Conservation (phyloP, 1,140 invertebrate species). For the Drosophila ercepeae region DNA sequence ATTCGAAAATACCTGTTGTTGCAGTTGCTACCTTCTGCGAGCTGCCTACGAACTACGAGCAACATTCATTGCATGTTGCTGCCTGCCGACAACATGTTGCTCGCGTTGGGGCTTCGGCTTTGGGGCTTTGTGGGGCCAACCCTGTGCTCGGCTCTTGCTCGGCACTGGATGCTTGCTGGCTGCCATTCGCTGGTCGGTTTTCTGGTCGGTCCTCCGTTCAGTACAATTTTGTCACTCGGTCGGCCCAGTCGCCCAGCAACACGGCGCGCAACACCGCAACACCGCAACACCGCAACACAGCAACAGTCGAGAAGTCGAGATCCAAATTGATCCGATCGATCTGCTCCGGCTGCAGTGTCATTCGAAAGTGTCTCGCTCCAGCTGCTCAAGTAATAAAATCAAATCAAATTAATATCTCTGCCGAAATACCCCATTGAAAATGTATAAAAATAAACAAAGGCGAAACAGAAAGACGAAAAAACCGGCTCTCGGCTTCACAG, state of each 20-base stretch:
- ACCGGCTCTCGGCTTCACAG: conserved; percentile 29
- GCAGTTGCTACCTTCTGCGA: conserved; percentile 41
- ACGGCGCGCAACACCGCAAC: conserved; percentile 59
- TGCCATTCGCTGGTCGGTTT: conserved; percentile 40
- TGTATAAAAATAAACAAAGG: conserved; percentile 41
- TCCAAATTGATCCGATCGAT: conserved; percentile 6
- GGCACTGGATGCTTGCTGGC: conserved; percentile 1
- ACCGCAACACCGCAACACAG: too few relatives aligned
- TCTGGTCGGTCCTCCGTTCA: conserved; percentile 39
- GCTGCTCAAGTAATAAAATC: conserved; percentile 30
- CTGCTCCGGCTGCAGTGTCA: neutral
- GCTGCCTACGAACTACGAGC: too few relatives aligned
- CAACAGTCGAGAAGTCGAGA: too few relatives aligned
- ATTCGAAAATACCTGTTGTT: conserved; percentile 52
- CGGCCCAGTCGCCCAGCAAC: conserved; percentile 55
- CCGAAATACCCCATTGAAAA: conserved; percentile 7
- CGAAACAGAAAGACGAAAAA: conserved; percentile 12
- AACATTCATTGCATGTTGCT: conserved; percentile 8
- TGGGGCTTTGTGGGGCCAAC: neutral
- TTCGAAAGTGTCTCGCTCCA: neutral
- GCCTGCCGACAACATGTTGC: conserved; percentile 24
- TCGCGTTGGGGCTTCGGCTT: neutral
- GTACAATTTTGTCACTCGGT: conserved; percentile 66
- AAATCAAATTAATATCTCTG: conserved; percentile 19
- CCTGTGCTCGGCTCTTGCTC: neutral